Conservation (phyloP, 1,140 invertebrate species). For the Bombus superbus region DNA sequence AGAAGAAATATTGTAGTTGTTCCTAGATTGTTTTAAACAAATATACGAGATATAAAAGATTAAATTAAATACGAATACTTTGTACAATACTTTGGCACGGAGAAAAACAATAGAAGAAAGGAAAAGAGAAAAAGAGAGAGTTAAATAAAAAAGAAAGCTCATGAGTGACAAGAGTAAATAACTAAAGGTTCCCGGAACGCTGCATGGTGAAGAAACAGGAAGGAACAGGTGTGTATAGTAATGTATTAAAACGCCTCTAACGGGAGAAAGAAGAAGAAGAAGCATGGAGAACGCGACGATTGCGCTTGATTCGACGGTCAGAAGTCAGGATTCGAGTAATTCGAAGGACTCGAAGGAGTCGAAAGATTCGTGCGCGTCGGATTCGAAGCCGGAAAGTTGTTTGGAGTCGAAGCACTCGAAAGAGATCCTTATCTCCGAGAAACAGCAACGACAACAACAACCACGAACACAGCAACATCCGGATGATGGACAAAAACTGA, state of each 20-base stretch:
- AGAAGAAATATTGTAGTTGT: neutral
- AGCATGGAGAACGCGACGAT: constrained; percentile 65
- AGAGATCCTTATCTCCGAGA: constrained; percentile 76
- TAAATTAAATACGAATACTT: neutral
- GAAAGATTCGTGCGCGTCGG: constrained; percentile 70
- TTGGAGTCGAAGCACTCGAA: constrained; percentile 78
- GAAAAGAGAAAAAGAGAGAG: neutral
- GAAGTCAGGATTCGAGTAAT: constrained; percentile 77
- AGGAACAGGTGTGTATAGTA: constrained; percentile 11
- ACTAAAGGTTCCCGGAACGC: constrained; percentile 10
- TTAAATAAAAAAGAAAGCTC: neutral
- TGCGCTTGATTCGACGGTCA: constrained; percentile 77
- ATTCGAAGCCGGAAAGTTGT: constrained; percentile 74
- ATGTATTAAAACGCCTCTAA: neutral
- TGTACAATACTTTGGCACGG: neutral
- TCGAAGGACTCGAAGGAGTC: constrained; percentile 75
- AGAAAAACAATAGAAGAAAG: neutral
- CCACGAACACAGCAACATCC: constrained; percentile 22
- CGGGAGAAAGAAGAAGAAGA: constrained; percentile 2
- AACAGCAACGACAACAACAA: constrained; percentile 62
- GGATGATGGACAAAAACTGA: constrained; percentile 43
- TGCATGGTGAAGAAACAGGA: neutral
- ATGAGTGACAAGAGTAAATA: neutral
- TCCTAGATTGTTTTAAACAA: neutral
- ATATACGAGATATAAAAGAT: neutral